Evolutionary conservation across 2,797 vertebrate genomes (phyloP).

Genomic region (Bucorvus abyssinicus): DNA sequence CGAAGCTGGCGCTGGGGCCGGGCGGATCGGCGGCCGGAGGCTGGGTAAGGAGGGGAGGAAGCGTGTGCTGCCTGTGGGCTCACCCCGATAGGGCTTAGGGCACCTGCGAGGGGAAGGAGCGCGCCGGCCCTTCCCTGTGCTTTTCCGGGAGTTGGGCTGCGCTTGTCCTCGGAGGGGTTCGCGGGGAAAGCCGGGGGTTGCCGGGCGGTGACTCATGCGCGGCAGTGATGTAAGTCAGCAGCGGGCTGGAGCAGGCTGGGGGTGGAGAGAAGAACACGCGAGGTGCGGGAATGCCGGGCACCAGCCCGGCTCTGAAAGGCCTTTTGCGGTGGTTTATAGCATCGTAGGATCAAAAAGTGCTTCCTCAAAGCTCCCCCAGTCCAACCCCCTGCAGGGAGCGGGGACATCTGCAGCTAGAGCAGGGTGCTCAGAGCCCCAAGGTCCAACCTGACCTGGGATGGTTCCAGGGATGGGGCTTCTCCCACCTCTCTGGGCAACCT

Average conservation of each 20-base stretch:
- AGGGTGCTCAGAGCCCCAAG: background rate
- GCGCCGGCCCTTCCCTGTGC: background rate
- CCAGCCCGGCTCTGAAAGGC: background rate
- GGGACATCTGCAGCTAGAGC: background rate
- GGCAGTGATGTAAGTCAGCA: background rate
- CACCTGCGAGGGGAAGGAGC: background rate
- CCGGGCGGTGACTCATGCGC: background rate
- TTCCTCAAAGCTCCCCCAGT: background rate
- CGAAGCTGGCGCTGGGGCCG: slow-evolving; percentile 8
- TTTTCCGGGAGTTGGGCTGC: background rate
- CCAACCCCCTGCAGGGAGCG: background rate
- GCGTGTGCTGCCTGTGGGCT: background rate
- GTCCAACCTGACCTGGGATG: no score
- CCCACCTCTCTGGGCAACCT: background rate
- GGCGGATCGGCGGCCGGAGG: background rate
- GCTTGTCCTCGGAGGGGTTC: background rate
- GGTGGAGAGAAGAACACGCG: fast-evolving
- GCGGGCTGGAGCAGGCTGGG: no score
- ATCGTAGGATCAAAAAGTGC: no score
- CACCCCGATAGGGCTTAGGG: background rate
- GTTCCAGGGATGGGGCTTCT: no score
- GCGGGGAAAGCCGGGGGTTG: background rate
- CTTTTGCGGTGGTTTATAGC: no score
- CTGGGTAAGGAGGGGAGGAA: background rate
- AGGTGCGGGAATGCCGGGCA: background rate